These are phyloP conservation scores for Litoditis marina DNA, from an alignment of 2,888 invertebrate species.

Conservation along the genomic window DNA sequence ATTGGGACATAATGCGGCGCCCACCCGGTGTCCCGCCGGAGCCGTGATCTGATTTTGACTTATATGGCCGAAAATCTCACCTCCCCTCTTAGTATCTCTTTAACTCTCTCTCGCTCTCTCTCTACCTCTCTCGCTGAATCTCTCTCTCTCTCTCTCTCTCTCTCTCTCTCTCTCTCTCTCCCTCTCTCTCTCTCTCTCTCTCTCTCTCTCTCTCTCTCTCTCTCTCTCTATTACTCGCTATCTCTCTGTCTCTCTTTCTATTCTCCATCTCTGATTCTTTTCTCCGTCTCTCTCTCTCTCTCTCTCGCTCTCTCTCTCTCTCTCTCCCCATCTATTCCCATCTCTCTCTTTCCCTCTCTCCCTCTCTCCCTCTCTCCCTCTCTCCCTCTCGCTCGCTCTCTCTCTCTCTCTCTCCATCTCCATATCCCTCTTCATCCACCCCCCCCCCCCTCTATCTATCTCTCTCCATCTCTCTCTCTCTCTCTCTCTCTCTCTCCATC, in stretches of 20 bases:
- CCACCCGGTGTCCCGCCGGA: conserved; percentile 7
- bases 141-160: conserved; percentile 2
- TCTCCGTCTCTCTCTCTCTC: not conserved
- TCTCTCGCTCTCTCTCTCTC: not conserved
- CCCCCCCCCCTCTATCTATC: not conserved
- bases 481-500: conserved; percentile 13
- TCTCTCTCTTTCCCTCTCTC: conserved; percentile 8
- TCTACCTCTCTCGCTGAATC: not conserved
- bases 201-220: conserved; percentile 1
- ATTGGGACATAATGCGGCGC: conserved; percentile 6
- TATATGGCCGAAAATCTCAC: not conserved
- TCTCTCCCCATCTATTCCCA: not conserved
- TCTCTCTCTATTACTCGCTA: conserved; percentile 5
- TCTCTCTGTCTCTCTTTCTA: conserved; percentile 4
- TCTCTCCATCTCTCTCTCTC: not conserved
- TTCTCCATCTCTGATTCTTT: conserved; percentile 8
- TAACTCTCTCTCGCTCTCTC: not conserved
- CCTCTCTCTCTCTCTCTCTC: not conserved
- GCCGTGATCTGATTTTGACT: not conserved
- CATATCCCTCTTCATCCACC: not conserved
- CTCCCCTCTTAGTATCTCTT: not conserved
- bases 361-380: conserved; percentile 8
- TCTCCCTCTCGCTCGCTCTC: conserved; percentile 10
- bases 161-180: conserved; percentile 2
- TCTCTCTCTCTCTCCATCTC: not conserved